Evolutionary conservation across 2,888 invertebrate species (phyloP), one percentile per base, ranked within the genome.

Genomic region (Thysanoteuthis rhombus): DNA sequence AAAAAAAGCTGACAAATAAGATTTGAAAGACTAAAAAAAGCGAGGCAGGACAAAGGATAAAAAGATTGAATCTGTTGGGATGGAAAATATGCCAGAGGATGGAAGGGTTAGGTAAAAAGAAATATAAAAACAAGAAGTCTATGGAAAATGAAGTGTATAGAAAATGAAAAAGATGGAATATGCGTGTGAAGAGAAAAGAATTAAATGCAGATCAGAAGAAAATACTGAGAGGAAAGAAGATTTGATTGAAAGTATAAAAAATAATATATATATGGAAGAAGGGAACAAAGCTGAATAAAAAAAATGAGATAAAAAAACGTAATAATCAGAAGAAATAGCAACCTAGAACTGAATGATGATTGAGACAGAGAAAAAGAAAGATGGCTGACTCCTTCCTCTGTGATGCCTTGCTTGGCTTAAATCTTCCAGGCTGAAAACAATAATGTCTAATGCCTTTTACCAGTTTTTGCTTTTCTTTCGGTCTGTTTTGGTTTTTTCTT

Each of bases 281-380:
- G 52, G 25, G 25, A n/a, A 10, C 16, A 75, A 75, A 75, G n/a
- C n/a, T 75, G 10, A n/a, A n/a, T 75, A 12, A 75, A 75, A 75
- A 75, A n/a, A 75, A 75, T 58, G n/a, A n/a, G 16, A 32, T 75
- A n/a, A 32, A n/a, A 75, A 75, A 75, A 58, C n/a, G 32, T 58
- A 58, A 75, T 75, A 75, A 75, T n/a, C 75, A n/a, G 75, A 75
- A n/a, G n/a, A 75, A 75, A 75, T 75, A 75, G n/a, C 75, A 75
- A n/a, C n/a, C n/a, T 16, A n/a, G 12, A 75, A n/a, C 16, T 16
- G n/a, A 75, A 75, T n/a, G n/a, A n/a, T 75, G 75, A 75, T 75
- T 75, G 75, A 75, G 75, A 36, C 75, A 75, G 75, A n/a, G n/a
- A 75, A 75, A 75, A 75, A 75, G 75, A 75, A 75, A 75, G 75